A percentile compares a stretch with the other conserved stretches of the same genome.
Conservation (phyloP, 1,140 invertebrate genomes). For the Chrysoperla carnea region DNA sequence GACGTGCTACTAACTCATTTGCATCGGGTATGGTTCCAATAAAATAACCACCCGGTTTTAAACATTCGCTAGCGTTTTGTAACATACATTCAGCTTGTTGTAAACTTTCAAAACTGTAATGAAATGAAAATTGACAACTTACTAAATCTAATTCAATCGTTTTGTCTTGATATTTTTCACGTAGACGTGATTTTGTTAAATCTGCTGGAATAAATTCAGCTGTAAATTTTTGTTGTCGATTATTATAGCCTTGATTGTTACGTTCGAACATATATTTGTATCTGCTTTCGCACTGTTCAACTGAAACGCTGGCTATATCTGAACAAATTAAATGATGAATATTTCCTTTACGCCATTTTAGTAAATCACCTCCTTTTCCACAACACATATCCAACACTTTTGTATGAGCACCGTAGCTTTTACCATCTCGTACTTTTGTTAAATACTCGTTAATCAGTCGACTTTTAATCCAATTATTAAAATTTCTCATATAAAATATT, state of each 20-base stretch:
- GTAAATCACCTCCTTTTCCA: constrained; percentile 93
- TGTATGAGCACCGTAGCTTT: constrained; percentile 34
- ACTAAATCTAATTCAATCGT: constrained; percentile 72
- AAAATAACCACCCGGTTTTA: constrained; percentile 82
- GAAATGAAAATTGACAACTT: constrained; percentile 95
- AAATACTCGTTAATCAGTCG: constrained; percentile 71
- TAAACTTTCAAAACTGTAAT: constrained; percentile 89
- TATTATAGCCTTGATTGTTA: constrained; percentile 14
- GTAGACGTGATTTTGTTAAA: constrained; percentile 67
- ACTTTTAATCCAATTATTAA: constrained; percentile 98
- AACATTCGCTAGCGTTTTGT: constrained; percentile 75
- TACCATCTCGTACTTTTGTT: constrained; percentile 38
- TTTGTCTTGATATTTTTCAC: constrained; percentile 50
- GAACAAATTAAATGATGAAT: constrained; percentile 81
- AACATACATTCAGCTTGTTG: constrained; percentile 86
- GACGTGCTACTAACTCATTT: constrained; percentile 60
- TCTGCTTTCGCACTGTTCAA: constrained; percentile 66
- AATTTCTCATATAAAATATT: constrained; percentile 88
- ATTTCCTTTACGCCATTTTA: constrained; percentile 81
- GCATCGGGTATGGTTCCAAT: constrained; percentile 93
- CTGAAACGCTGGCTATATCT: constrained; percentile 84
- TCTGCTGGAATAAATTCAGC: constrained; percentile 87
- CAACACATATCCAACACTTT: constrained; percentile 59
- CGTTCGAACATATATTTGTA: constrained; percentile 38
- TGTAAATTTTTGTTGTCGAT: constrained; percentile 36